Evolutionary conservation across 2,888 invertebrate genomes (phyloP).

Genomic region (Ophion slaviceki): DNA sequence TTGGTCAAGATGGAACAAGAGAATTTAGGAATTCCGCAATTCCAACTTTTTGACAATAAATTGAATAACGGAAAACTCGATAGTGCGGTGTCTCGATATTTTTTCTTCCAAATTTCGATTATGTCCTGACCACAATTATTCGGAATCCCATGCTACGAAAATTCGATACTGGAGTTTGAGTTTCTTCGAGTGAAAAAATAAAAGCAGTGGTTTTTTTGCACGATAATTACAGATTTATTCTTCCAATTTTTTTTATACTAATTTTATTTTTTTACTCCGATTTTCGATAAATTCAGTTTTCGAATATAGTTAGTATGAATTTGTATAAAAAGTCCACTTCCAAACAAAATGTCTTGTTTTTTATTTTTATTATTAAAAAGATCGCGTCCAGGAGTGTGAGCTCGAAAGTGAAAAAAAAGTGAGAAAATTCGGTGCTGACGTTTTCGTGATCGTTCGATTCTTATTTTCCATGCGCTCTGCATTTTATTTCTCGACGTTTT

Average conservation of each 20-base stretch:
- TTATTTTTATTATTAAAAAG: too few relatives aligned
- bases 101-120: background rate
- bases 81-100: background rate
- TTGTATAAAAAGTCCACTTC: background rate
- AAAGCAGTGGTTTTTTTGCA: background rate
- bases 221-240: background rate
- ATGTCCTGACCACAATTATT: background rate
- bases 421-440: background rate
- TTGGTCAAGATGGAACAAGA: too few relatives aligned
- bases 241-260: background rate
- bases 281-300: background rate
- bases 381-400: too few relatives aligned
- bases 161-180: background rate
- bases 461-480: background rate
- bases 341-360: background rate
- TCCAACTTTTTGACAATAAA: too few relatives aligned
- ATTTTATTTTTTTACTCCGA: background rate
- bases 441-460: background rate
- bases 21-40: too few relatives aligned
- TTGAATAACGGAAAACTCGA: too few relatives aligned
- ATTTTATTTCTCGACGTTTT: background rate
- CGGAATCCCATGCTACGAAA: background rate
- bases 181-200: background rate
- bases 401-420: background rate
- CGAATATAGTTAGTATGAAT: too few relatives aligned